Evolutionary conservation across 2,888 invertebrate genomes (phyloP), one percentile per base, ranked within the genome.

Genomic region (Sicus ferrugineus): DNA sequence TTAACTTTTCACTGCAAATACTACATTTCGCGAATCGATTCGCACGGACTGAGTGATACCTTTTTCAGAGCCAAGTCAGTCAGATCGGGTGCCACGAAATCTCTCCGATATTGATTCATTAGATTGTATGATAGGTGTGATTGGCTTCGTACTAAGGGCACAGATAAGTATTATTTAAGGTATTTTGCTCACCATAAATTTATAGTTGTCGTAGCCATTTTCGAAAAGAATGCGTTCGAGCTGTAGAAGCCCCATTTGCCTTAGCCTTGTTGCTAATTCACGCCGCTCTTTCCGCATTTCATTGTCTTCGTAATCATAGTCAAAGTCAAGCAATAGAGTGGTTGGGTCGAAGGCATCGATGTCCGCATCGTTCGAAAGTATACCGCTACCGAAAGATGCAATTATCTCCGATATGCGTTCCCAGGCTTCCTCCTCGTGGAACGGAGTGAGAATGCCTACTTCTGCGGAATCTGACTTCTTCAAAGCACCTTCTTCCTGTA

Each of bases 341-440:
- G 79, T 78, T 3, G 80, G 79, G 6, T 34, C 23, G 21, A 34
- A 56, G 11, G 42, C n/a, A 38, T 67, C 70, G 7, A 21, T 59
- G n/a, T 46, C 59, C 26, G n/a, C 52, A 19, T 67, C 61, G 0
- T 52, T 62, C 69, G 78, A 81, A 16, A 93, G 91, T 42, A 94
- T 89, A 69, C 93, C 93, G 74, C 93, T 93, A 72, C 96, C 96
- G 81, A 97, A 95, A 1, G 95, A 94, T 54, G 95, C 95, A 92
- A 97, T 94, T 79, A 97, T 97, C 86, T 96, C 95, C 61, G 95
- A 94, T 79, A 97, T 96, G 87, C 96, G 95, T 28, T 95, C 95
- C 95, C 97, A 97, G 0, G 84, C 82, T 87, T 97, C 97, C 86
- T 96, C 95, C 83, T 96, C 96, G 87, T 96, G 95, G 85, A 95